phyloP scores from a whole-genome alignment of 2,888 invertebrate genomes.

The Lepidochitona cinerea region DNA sequence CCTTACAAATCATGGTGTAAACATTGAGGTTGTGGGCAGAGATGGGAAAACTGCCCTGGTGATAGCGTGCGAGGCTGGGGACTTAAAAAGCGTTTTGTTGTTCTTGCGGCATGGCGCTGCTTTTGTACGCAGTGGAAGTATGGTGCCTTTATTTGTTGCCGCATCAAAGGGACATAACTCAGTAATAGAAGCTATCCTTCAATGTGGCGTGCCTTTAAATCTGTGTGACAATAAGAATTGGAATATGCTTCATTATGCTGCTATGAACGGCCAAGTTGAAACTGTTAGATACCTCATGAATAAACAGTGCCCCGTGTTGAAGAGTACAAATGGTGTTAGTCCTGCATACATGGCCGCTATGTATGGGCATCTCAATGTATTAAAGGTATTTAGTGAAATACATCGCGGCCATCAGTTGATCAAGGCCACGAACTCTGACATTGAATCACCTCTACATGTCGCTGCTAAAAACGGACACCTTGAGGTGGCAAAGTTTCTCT shows the following conservation, averaged over 20 bases:
- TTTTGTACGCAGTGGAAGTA: neutral
- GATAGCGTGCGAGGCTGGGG: neutral
- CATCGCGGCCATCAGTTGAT: neutral
- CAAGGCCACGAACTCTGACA: neutral
- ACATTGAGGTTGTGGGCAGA: neutral
- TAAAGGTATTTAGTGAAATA: neutral
- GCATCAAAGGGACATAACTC: neutral
- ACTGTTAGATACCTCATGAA: neutral
- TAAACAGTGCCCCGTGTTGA: neutral
- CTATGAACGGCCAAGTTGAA: neutral
- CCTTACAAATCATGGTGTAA: neutral
- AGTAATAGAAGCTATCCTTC: neutral
- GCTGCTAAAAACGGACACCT: neutral
- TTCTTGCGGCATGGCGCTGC: neutral
- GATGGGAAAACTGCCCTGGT: neutral
- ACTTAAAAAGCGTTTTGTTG: neutral
- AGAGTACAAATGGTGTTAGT: neutral
- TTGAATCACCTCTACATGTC: neutral
- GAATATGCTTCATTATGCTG: neutral
- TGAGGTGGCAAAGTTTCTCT: neutral
- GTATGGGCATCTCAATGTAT: neutral
- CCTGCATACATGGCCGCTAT: neutral
- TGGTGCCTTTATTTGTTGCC: neutral
- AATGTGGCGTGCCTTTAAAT: neutral
- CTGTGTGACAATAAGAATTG: neutral